Conservation (phyloP, 2,888 invertebrate species). For the Tortrix viridana region DNA sequence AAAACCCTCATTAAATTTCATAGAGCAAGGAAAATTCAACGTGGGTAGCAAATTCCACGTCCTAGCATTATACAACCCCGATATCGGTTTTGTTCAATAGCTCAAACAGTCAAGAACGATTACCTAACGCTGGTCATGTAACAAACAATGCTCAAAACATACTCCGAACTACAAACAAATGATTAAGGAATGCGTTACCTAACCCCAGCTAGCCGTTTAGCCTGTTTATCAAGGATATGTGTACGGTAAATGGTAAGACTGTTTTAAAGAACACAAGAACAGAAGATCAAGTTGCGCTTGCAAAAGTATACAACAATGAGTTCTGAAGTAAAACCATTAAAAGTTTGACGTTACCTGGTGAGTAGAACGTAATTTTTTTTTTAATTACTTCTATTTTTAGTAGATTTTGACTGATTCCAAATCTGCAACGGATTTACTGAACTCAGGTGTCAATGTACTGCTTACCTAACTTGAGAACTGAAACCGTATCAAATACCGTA, state of each 20-base stretch:
- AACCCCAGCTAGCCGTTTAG: slow-evolving; percentile 12
- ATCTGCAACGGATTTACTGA: not conserved
- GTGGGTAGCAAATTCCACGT: not conserved
- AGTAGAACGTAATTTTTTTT: not conserved
- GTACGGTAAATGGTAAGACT: not conserved
- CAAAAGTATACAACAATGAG: not conserved
- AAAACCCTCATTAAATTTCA: no score
- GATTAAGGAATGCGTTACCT: slow-evolving; percentile 24
- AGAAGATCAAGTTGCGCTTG: no score
- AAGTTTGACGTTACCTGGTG: not conserved
- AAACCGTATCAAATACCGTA: not conserved
- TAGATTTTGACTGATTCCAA: not conserved
- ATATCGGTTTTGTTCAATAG: slow-evolving; percentile 18
- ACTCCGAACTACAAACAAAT: slow-evolving; percentile 26
- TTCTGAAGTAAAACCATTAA: not conserved
- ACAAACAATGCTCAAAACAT: slow-evolving; percentile 34
- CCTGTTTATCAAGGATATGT: slow-evolving; percentile 4
- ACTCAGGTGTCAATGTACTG: not conserved
- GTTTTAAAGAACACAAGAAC: not conserved
- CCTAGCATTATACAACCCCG: slow-evolving; percentile 17
- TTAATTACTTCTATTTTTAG: not conserved
- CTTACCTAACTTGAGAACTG: slow-evolving; percentile 1
- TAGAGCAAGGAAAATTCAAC: no score
- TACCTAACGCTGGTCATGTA: slow-evolving; percentile 22
- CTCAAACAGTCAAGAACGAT: slow-evolving; percentile 15